Conservation (phyloP, 2,113 vertebrate genomes). For the Ageneiosus marmoratus region DNA sequence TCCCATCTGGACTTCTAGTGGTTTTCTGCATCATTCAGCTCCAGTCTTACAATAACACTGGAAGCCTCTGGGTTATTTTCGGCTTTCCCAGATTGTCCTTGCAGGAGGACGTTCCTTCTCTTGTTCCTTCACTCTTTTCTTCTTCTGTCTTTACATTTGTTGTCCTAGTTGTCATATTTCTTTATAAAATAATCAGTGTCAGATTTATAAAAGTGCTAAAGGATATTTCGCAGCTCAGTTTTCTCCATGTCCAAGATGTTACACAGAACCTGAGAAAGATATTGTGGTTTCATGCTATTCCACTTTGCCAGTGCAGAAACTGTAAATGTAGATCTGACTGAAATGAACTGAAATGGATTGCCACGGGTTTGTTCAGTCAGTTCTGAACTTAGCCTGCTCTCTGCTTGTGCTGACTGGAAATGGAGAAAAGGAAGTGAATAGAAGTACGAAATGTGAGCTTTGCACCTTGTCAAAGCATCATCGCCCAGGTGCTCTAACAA, state of each 20-base stretch:
- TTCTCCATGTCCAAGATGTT: slow-evolving; percentile 12
- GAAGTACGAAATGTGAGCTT: slow-evolving; percentile 66
- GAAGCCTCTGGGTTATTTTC: slow-evolving; percentile 72
- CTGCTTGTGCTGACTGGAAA: slow-evolving; percentile 29
- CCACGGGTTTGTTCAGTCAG: neutral
- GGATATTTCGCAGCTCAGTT: neutral
- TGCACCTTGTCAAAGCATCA: slow-evolving; percentile 62
- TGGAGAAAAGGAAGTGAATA: slow-evolving; percentile 41
- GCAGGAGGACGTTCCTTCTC: slow-evolving; percentile 55
- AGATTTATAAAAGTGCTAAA: slow-evolving; percentile 25
- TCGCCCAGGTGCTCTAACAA: slow-evolving; percentile 79
- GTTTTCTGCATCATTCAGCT: slow-evolving; percentile 75
- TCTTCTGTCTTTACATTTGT: slow-evolving; percentile 51
- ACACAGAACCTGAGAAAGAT: neutral
- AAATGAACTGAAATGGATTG: neutral
- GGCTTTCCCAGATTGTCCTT: slow-evolving; percentile 73
- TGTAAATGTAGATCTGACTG: neutral
- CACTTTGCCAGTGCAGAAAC: neutral
- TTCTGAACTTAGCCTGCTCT: neutral
- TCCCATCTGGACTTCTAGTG: slow-evolving; percentile 63
- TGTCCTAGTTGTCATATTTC: slow-evolving; percentile 66
- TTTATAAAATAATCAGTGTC: slow-evolving; percentile 41
- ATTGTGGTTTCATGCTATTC: neutral
- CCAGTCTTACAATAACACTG: slow-evolving; percentile 74
- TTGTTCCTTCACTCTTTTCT: slow-evolving; percentile 33